Conservation (phyloP, 2,113 vertebrate genomes). For the Nyctibius bracteatus region DNA sequence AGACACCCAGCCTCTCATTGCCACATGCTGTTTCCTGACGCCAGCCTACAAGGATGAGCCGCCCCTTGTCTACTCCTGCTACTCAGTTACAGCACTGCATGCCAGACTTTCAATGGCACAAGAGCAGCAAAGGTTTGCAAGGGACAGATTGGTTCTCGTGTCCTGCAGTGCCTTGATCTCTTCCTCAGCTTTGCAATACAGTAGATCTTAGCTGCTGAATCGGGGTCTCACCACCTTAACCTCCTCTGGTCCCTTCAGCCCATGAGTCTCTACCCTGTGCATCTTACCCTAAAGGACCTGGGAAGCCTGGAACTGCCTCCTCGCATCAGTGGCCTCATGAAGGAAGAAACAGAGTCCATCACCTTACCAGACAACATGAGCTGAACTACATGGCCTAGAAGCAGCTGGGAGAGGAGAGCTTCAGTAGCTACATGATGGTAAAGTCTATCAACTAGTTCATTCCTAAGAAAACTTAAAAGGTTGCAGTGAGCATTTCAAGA, state of each 20-base stretch:
- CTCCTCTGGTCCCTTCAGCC: neutral
- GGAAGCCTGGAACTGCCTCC: neutral
- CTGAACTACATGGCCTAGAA: neutral
- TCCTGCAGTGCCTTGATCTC: neutral
- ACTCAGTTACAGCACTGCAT: neutral
- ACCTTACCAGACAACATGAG: neutral
- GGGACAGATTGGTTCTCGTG: neutral
- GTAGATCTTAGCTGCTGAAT: neutral
- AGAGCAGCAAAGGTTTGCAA: neutral
- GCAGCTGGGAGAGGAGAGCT: neutral
- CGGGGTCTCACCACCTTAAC: neutral
- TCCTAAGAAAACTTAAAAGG: neutral
- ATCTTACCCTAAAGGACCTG: neutral
- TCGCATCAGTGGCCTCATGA: neutral
- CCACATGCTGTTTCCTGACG: neutral
- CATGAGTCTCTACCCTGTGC: fast-evolving
- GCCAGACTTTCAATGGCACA: neutral
- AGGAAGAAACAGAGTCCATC: neutral
- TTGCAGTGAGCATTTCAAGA: neutral
- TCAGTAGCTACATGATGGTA: neutral
- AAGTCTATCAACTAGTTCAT: neutral
- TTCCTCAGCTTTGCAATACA: neutral
- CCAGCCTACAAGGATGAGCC: neutral
- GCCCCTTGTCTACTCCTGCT: neutral
- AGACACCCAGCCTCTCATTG: neutral